A percentile compares a stretch with the other conserved stretches of the same genome.
Conservation (phyloP, 2,888 invertebrate genomes). For the Rotaria magnacalcarata region DNA sequence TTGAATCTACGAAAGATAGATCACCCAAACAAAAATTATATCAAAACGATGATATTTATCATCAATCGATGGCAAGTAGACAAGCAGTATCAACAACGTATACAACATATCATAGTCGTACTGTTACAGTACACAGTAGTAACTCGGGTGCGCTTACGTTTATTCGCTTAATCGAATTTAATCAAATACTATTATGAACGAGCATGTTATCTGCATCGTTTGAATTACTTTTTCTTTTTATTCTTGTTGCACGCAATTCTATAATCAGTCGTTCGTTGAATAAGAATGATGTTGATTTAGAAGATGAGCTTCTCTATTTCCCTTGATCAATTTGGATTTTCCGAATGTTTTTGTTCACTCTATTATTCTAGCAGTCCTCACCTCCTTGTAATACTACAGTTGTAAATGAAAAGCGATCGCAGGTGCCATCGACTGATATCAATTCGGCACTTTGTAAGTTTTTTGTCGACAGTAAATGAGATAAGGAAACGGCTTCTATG, state of each 20-base stretch:
- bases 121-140: not conserved
- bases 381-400: not conserved
- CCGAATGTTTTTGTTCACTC: not conserved
- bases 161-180: no score
- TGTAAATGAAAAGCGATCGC: not conserved
- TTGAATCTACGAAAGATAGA: not conserved
- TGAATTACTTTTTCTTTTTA: not conserved
- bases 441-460: constrained; percentile 5
- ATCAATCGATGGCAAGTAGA: not conserved
- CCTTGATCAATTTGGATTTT: not conserved
- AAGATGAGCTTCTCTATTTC: no score
- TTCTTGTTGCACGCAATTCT: not conserved
- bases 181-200: not conserved
- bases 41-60: not conserved
- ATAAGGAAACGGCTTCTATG: not conserved
- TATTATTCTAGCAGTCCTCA: not conserved
- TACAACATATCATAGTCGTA: not conserved
- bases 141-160: not conserved
- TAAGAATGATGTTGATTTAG: no score
- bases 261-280: not conserved
- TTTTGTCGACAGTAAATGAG: not conserved
- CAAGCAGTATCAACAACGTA: not conserved
- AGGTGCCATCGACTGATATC: not conserved
- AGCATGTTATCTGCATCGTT: not conserved
- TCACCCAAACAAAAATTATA: not conserved